These are phyloP conservation scores for Junco hyemalis DNA, from an alignment of 2,113 vertebrate genomes.

Conservation along the genomic window DNA sequence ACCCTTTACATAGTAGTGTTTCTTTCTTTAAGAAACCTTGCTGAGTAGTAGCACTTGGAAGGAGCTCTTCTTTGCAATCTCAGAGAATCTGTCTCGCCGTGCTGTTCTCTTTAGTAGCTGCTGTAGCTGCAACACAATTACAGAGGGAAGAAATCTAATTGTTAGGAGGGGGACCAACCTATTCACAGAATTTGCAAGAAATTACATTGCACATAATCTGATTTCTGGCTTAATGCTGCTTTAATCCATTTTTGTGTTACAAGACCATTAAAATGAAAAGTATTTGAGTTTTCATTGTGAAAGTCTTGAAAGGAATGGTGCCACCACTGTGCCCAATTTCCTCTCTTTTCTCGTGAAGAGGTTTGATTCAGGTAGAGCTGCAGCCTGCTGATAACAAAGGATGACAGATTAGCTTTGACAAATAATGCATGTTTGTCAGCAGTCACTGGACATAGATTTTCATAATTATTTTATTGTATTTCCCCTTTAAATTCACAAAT, in stretches of 20 bases:
- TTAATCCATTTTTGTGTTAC: neutral
- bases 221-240: neutral
- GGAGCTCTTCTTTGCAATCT: neutral
- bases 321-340: neutral
- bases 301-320: neutral
- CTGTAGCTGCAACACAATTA: neutral
- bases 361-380: neutral
- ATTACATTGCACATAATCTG: neutral
- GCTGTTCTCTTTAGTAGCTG: neutral
- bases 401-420: neutral
- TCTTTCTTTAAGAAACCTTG: neutral
- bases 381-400: neutral
- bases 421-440: neutral
- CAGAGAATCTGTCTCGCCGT: neutral
- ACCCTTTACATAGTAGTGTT: neutral
- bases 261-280: neutral
- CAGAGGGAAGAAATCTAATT: neutral
- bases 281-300: neutral
- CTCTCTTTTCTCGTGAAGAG: neutral
- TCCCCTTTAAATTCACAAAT: neutral
- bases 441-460: neutral
- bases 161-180: neutral
- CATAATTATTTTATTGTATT: neutral
- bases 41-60: neutral
- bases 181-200: neutral